These are phyloP conservation scores for Chiropotes sagulatus DNA, from an alignment of 2,797 vertebrate species.

Conservation along the genomic window DNA sequence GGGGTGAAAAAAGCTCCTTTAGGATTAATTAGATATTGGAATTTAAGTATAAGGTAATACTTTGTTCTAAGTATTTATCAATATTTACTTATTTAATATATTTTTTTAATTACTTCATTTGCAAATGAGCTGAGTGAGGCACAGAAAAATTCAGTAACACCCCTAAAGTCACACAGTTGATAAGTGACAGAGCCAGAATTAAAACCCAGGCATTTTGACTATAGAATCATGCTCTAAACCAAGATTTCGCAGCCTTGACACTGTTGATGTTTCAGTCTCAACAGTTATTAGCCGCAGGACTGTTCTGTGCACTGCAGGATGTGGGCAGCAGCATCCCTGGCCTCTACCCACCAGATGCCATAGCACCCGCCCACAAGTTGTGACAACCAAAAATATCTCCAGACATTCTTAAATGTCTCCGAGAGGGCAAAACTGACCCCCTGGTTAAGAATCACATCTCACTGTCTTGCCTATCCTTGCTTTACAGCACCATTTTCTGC, in stretches of 20 bases:
- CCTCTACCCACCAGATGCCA: neutral
- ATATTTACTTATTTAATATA: neutral
- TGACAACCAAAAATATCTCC: neutral
- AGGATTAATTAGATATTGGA: neutral
- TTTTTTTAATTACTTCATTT: neutral
- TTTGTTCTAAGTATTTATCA: neutral
- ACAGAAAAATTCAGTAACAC: neutral
- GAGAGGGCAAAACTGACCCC: no score
- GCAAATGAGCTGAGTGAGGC: neutral
- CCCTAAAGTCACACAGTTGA: neutral
- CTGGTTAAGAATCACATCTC: neutral
- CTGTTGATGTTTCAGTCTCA: fast-evolving
- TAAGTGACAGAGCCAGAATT: neutral
- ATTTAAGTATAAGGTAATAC: neutral
- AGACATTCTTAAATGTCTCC: neutral
- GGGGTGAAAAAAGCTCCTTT: neutral
- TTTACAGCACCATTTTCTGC: neutral
- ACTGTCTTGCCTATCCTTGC: neutral
- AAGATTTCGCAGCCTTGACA: neutral
- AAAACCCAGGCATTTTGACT: neutral
- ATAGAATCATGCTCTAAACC: neutral
- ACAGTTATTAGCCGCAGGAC: neutral
- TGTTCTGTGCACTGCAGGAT: neutral
- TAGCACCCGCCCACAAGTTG: no score
- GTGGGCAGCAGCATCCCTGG: no score